These are phyloP conservation scores for Nannoperca australis DNA, from an alignment of 2,797 vertebrate genomes.

Conservation along the genomic window DNA sequence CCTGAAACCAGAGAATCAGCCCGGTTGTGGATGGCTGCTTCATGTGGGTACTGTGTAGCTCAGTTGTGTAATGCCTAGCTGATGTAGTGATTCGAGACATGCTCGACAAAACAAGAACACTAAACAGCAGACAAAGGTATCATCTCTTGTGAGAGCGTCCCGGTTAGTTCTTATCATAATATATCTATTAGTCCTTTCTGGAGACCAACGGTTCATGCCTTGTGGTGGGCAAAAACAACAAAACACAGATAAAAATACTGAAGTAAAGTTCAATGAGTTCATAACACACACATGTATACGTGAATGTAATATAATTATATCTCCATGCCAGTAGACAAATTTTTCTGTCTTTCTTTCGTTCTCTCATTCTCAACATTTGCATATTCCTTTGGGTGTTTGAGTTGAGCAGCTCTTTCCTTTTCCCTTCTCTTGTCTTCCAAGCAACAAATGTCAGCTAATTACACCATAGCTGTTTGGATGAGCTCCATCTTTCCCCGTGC, in stretches of 20 bases:
- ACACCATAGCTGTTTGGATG: constrained; percentile 80
- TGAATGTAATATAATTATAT: constrained; percentile 68
- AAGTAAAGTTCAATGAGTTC: constrained; percentile 68
- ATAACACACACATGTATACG: constrained; percentile 34
- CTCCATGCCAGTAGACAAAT: constrained; percentile 64
- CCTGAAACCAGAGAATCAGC: constrained; percentile 58
- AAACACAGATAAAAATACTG: constrained; percentile 45
- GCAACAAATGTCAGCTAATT: constrained; percentile 84
- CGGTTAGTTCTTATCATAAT: constrained; percentile 33
- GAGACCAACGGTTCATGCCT: constrained; percentile 37
- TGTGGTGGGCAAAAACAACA: constrained; percentile 38
- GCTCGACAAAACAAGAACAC: constrained; percentile 47
- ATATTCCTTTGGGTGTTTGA: constrained; percentile 81
- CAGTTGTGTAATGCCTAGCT: constrained; percentile 47
- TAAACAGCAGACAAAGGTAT: constrained; percentile 36
- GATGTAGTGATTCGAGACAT: constrained; percentile 53
- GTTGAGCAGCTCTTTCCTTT: constrained; percentile 70
- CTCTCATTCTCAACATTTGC: constrained; percentile 68
- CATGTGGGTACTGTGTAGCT: constrained; percentile 50
- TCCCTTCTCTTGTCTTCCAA: constrained; percentile 77
- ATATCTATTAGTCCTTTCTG: constrained; percentile 37
- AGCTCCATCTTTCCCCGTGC: constrained; percentile 74
- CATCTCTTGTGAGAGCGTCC: constrained; percentile 19
- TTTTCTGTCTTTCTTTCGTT: constrained; percentile 58
- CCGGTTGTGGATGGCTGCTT: constrained; percentile 63